Percentiles rank a stretch among this genome's conserved stretches.
Conservation (phyloP, 2,888 invertebrate genomes). For the Agelastica alni region DNA sequence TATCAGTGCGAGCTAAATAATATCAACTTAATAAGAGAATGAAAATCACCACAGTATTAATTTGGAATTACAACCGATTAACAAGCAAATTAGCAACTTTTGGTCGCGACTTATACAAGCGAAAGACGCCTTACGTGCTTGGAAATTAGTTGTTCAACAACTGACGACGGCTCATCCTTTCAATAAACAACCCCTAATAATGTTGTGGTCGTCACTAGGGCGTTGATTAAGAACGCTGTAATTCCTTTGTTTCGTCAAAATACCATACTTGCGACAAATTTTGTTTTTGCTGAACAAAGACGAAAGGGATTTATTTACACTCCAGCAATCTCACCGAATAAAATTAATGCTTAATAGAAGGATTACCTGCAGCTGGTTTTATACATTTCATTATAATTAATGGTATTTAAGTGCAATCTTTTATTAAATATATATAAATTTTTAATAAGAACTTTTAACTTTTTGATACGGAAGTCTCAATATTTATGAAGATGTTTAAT, state of each 20-base stretch:
- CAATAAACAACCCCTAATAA: constrained; percentile 23
- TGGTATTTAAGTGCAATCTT: too few relatives aligned
- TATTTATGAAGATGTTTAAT: too few relatives aligned
- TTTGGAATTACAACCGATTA: constrained; percentile 4
- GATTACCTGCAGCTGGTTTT: too few relatives aligned
- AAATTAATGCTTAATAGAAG: too few relatives aligned
- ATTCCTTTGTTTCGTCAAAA: constrained; percentile 16
- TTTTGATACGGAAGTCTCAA: too few relatives aligned
- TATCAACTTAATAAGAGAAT: too few relatives aligned
- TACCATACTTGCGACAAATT: constrained; percentile 7
- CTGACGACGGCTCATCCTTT: constrained; percentile 16
- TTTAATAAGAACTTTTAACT: too few relatives aligned
- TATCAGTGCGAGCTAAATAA: too few relatives aligned
- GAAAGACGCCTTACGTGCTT: constrained; percentile 13
- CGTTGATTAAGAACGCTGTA: constrained; percentile 14
- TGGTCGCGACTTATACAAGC: constrained; percentile 3
- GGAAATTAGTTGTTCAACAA: constrained; percentile 16
- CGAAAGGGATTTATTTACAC: constrained; percentile 15
- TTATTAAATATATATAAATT: too few relatives aligned
- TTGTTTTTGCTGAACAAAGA: constrained; percentile 9
- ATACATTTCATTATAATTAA: too few relatives aligned
- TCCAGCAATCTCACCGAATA: constrained; percentile 3
- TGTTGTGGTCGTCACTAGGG: constrained; percentile 13
- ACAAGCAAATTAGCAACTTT: constrained; percentile 10
- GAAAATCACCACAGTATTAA: too few relatives aligned